Percentiles rank a stretch among this genome's conserved stretches.
These are phyloP conservation scores for Girardinus metallicus DNA, from an alignment of 2,797 vertebrate genomes.

Conservation along the genomic window DNA sequence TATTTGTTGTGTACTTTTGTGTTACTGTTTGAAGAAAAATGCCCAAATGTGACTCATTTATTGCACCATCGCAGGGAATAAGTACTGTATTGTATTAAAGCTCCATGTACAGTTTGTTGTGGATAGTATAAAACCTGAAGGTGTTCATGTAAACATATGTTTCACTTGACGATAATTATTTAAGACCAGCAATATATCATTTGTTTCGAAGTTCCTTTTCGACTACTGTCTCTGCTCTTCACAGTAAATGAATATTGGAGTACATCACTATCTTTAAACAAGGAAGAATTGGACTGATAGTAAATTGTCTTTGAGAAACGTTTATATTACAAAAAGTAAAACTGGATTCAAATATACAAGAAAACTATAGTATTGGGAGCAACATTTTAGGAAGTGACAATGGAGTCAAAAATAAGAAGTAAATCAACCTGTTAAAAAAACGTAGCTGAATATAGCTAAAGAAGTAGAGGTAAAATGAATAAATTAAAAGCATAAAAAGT, in stretches of 20 bases:
- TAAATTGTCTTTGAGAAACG: background rate
- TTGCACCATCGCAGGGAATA: slow-evolving; percentile 73
- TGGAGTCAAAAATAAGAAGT: background rate
- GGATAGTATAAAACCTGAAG: slow-evolving; percentile 64
- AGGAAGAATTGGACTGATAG: background rate
- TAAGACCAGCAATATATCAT: slow-evolving; percentile 80
- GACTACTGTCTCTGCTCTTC: slow-evolving; percentile 40
- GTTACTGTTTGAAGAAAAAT: slow-evolving; percentile 74
- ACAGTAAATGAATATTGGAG: background rate
- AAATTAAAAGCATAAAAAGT: background rate
- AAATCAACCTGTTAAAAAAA: background rate
- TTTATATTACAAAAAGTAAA: background rate
- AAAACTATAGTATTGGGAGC: background rate
- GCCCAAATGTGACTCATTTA: slow-evolving; percentile 75
- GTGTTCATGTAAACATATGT: slow-evolving; percentile 60
- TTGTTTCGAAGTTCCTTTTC: slow-evolving; percentile 53
- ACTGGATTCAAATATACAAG: background rate
- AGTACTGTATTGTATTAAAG: slow-evolving; percentile 76
- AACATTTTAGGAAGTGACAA: background rate
- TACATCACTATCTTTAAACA: background rate
- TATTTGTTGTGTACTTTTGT: slow-evolving; percentile 78
- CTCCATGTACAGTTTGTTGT: slow-evolving; percentile 65
- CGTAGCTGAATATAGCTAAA: background rate
- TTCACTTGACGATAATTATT: slow-evolving; percentile 74
- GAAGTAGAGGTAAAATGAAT: background rate